A percentile compares a stretch with the other conserved stretches of the same genome.
These are phyloP conservation scores for Scaptomyza graminum DNA, from an alignment of 1,140 invertebrate species.

Conservation along the genomic window DNA sequence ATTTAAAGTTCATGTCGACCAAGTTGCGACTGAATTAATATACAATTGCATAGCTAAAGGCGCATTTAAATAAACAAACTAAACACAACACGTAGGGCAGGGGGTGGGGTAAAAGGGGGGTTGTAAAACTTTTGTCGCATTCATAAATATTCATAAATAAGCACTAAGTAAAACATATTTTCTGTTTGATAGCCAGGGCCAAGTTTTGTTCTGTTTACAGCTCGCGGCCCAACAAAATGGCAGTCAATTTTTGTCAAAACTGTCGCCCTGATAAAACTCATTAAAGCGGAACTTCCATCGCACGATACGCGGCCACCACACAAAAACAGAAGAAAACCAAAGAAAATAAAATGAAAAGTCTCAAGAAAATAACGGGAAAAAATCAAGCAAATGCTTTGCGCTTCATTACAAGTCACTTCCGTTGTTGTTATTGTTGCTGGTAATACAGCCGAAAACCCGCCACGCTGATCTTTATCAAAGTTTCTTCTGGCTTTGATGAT, in stretches of 20 bases:
- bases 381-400: slow-evolving; percentile 65
- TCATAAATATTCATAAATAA: slow-evolving; percentile 82
- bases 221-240: slow-evolving; percentile 64
- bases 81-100: slow-evolving; percentile 57
- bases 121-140: slow-evolving; percentile 68
- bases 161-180: slow-evolving; percentile 70
- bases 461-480: slow-evolving; percentile 77
- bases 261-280: slow-evolving; percentile 73
- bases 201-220: slow-evolving; percentile 55
- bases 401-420: slow-evolving; percentile 74
- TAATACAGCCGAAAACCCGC: slow-evolving; percentile 67
- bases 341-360: slow-evolving; percentile 28
- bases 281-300: slow-evolving; percentile 69
- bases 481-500: slow-evolving; percentile 70
- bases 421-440: slow-evolving; percentile 31
- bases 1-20: slow-evolving; percentile 28
- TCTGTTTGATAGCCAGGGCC: slow-evolving; percentile 74
- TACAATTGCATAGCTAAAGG: slow-evolving; percentile 80
- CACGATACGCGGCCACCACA: slow-evolving; percentile 47
- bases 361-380: slow-evolving; percentile 37
- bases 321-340: neutral
- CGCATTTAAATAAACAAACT: slow-evolving; percentile 78
- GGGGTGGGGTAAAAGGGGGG: neutral
- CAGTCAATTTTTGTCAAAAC: slow-evolving; percentile 66
- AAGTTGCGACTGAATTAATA: slow-evolving; percentile 74